Conservation (phyloP, 1,140 invertebrate species). For the Melanaphis sacchari region DNA sequence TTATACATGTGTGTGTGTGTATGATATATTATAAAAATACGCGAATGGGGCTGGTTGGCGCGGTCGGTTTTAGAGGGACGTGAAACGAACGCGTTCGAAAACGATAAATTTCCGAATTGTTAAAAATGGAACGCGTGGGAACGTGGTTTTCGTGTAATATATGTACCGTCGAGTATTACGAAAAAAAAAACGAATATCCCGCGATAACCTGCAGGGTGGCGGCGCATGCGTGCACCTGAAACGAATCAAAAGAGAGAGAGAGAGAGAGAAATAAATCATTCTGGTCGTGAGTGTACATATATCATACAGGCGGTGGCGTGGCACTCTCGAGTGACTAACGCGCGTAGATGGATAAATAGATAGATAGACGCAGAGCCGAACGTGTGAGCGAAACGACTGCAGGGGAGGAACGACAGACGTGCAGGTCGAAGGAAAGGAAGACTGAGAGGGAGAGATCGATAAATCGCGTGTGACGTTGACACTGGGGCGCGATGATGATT, state of each 20-base stretch:
- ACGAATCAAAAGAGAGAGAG: background rate
- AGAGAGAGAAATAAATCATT: conserved; percentile 12
- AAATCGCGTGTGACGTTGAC: conserved; percentile 29
- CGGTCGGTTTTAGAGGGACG: background rate
- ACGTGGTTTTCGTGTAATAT: background rate
- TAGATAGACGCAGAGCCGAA: background rate
- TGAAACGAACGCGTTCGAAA: background rate
- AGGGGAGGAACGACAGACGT: too few relatives aligned
- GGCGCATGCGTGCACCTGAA: background rate
- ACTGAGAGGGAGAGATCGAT: background rate
- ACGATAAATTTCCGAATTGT: conserved; percentile 30
- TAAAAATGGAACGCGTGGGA: background rate
- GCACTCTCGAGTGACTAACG: conserved; percentile 29
- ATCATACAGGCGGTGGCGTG: background rate
- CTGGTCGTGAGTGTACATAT: background rate
- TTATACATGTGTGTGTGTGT: too few relatives aligned
- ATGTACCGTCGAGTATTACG: background rate
- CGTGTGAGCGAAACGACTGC: background rate
- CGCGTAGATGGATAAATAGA: background rate
- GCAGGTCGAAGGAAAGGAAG: background rate
- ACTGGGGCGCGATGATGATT: background rate
- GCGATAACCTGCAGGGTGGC: conserved; percentile 3
- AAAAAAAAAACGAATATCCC: background rate
- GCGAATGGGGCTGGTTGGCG: background rate
- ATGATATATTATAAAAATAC: too few relatives aligned